phyloP scores from a whole-genome alignment of 2,113 vertebrate species.

The Benitochromis conjunctus region DNA sequence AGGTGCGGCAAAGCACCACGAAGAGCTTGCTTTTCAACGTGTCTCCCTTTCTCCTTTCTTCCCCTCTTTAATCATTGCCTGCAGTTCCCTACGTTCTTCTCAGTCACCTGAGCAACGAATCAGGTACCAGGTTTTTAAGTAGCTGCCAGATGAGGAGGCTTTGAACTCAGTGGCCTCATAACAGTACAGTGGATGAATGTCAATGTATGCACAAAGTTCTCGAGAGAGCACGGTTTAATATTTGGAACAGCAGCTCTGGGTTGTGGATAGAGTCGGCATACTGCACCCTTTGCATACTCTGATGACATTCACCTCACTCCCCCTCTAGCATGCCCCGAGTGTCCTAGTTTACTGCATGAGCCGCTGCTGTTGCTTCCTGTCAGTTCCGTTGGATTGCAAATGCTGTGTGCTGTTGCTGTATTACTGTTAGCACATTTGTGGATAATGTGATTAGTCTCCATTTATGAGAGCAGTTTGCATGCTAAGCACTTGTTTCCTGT shows the following conservation, averaged over 20 bases:
- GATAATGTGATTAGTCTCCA: background rate
- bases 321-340: constrained; percentile 37
- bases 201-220: constrained; percentile 45
- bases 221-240: background rate
- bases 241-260: background rate
- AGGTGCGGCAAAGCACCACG: background rate
- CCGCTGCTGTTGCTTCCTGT: constrained; percentile 26
- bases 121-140: constrained; percentile 82
- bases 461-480: constrained; percentile 52
- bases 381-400: constrained; percentile 12
- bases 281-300: constrained; percentile 24
- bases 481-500: constrained; percentile 4
- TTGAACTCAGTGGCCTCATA: constrained; percentile 13
- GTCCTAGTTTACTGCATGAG: constrained; percentile 55
- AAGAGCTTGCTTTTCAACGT: constrained; percentile 15
- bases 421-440: background rate
- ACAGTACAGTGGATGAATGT: constrained; percentile 51
- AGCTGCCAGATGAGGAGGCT: constrained; percentile 18
- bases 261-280: background rate
- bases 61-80: constrained; percentile 68
- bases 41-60: constrained; percentile 65
- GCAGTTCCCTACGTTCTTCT: constrained; percentile 97
- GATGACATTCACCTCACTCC: constrained; percentile 35
- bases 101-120: constrained; percentile 97
- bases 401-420: background rate